These are phyloP conservation scores for Portunus trituberculatus DNA, from an alignment of 1,140 invertebrate species.

Conservation along the genomic window DNA sequence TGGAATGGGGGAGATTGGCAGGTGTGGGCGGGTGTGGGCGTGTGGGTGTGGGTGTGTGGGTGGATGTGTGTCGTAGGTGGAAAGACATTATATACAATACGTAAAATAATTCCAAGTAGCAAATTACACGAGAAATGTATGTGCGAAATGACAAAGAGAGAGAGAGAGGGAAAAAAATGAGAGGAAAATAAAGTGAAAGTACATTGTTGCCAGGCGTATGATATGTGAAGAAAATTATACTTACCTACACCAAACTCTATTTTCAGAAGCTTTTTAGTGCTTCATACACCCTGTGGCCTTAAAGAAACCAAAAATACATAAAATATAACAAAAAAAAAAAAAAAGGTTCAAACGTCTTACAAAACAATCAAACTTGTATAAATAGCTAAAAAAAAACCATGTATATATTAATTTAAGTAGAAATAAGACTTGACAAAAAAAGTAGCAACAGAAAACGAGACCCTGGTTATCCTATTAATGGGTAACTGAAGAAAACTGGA, in stretches of 20 bases:
- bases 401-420: too few relatives aligned
- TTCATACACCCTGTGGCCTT: background rate
- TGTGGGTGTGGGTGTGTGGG: background rate
- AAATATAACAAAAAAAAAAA: background rate
- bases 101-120: too few relatives aligned
- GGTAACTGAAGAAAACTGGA: background rate
- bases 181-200: background rate
- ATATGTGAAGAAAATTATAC: too few relatives aligned
- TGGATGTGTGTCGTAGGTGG: background rate
- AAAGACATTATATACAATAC: too few relatives aligned
- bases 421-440: background rate
- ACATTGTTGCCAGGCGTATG: too few relatives aligned
- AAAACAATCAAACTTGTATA: background rate
- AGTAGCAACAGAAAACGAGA: background rate
- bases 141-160: too few relatives aligned
- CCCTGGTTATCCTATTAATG: background rate
- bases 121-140: too few relatives aligned
- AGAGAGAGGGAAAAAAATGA: background rate
- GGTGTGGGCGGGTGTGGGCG: background rate
- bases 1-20: background rate
- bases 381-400: background rate
- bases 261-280: conserved; percentile 22
- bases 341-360: background rate
- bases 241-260: too few relatives aligned
- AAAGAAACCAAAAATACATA: background rate